Evolutionary conservation across 2,797 vertebrate genomes (phyloP), one percentile per base, ranked within the genome.

Genomic region (Catharus ustulatus): DNA sequence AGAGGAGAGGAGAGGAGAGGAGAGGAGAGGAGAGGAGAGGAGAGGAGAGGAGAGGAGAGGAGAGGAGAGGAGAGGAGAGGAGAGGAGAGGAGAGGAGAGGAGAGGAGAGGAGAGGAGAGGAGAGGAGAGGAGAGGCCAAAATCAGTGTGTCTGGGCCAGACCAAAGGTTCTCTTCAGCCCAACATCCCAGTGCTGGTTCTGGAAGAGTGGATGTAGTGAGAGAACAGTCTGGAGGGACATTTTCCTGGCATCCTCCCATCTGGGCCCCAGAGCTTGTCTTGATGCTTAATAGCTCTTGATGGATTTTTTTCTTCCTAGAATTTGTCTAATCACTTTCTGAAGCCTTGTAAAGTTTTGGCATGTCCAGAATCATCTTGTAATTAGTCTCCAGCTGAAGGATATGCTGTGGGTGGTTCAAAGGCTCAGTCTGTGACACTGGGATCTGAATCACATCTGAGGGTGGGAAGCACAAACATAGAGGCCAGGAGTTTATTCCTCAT

Each of bases 281-380:
- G 0, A 29, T 49, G 20, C 20, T 79, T 88, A 81, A 84, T 72
- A 72, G 54, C 23, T 72, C 43, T 58, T 87, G 69, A 78, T 76
- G 27, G 19, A 29, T 46, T 23, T 66, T 30, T 90, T 63, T 32
- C 51, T 86, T 81, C 77, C 66, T 94, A 81, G 62, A 88, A 90
- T 86, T 78, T 43, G 5, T 84, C 80, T 94, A 54, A 95, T 81
- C 36, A 22, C 74, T 89, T 92, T 90, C 54, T 84, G 69, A 84
- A 90, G 63, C 49, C 74, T 81, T 84, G 51, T 64, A 66, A 88
- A 93, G n/a, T 69, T 76, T 68, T 71, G 87, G 51, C 79, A 67
- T 66, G 81, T 17, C 7, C 76, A 42, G 16, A 15, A 51, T 71
- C 40, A 87, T 49, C 57, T 80, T 30, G 42, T 68, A 78, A 62